Evolutionary conservation across 2,113 vertebrate species (phyloP).

Genomic region (Dromas ardeola): DNA sequence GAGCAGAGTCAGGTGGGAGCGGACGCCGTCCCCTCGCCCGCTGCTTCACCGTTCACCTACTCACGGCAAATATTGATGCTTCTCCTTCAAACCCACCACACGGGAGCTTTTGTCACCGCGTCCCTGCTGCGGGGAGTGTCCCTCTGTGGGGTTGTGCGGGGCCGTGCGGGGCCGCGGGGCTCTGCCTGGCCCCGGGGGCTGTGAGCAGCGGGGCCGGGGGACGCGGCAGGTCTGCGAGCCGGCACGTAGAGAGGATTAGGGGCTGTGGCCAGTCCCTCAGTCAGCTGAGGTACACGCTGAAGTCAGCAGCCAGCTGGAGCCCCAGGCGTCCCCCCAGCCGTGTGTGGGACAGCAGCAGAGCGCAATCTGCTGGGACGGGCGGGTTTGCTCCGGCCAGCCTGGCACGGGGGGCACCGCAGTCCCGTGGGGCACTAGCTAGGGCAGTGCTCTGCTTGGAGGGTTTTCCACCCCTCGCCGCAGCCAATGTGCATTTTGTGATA

Average conservation of each 20-base stretch:
- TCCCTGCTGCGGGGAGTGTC: background rate
- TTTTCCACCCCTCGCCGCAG: accelerated
- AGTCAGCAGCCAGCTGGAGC: constrained; percentile 3
- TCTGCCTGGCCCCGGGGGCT: background rate
- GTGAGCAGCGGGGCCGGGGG: background rate
- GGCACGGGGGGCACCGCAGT: accelerated
- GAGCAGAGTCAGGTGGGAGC: background rate
- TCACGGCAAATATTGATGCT: constrained; percentile 16
- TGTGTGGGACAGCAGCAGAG: background rate
- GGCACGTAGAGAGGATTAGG: constrained; percentile 1
- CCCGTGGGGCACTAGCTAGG: background rate
- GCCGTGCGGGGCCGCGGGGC: accelerated
- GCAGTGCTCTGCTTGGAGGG: too few species aligned
- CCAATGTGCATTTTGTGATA: background rate
- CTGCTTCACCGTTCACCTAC: background rate
- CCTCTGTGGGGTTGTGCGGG: accelerated
- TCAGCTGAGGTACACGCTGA: background rate
- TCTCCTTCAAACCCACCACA: constrained; percentile 22
- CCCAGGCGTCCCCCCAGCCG: background rate
- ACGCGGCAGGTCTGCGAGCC: background rate
- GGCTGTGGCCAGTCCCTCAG: background rate
- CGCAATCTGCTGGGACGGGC: background rate
- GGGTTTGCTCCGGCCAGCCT: background rate
- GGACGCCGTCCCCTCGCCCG: background rate
- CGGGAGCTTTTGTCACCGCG: background rate